Conservation (phyloP, 1,140 invertebrate genomes). For the Scaptomyza hsui region DNA sequence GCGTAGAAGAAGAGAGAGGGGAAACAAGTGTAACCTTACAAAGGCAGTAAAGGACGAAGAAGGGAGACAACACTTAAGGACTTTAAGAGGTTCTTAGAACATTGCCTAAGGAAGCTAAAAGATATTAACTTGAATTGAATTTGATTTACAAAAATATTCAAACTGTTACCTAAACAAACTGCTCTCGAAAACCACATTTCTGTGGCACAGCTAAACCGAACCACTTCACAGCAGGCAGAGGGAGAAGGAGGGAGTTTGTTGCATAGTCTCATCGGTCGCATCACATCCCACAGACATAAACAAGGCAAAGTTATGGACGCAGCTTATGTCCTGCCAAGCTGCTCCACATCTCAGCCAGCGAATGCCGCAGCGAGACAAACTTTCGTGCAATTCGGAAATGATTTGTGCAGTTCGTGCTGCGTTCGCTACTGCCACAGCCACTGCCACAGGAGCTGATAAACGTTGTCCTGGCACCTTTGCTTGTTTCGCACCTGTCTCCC, state of each 20-base stretch:
- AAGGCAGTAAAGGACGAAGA: constrained; percentile 1
- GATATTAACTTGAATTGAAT: too few relatives aligned
- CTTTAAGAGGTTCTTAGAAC: not conserved
- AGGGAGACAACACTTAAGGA: not conserved
- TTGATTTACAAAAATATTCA: too few relatives aligned
- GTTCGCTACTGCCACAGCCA: constrained; percentile 3
- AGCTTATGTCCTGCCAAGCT: constrained; percentile 70
- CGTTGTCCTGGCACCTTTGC: constrained; percentile 57
- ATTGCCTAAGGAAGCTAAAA: too few relatives aligned
- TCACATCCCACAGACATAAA: constrained; percentile 75
- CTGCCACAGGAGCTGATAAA: constrained; percentile 55
- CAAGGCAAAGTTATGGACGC: constrained; percentile 70
- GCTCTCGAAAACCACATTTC: not conserved
- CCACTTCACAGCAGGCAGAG: not conserved
- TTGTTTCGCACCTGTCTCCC: constrained; percentile 72
- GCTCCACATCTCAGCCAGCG: constrained; percentile 37
- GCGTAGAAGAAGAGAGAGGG: not conserved
- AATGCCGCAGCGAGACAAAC: constrained; percentile 61
- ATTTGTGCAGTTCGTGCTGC: constrained; percentile 76
- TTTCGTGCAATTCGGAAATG: constrained; percentile 79
- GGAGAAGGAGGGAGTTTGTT: constrained; percentile 5
- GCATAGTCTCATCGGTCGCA: constrained; percentile 49
- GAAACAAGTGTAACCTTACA: constrained; percentile 16
- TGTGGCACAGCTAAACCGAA: constrained; percentile 1
- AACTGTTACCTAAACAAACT: too few relatives aligned